Base-by-base conservation (phyloP, 2,113 vertebrate species). In the Triplophysa siluroides region DNA sequence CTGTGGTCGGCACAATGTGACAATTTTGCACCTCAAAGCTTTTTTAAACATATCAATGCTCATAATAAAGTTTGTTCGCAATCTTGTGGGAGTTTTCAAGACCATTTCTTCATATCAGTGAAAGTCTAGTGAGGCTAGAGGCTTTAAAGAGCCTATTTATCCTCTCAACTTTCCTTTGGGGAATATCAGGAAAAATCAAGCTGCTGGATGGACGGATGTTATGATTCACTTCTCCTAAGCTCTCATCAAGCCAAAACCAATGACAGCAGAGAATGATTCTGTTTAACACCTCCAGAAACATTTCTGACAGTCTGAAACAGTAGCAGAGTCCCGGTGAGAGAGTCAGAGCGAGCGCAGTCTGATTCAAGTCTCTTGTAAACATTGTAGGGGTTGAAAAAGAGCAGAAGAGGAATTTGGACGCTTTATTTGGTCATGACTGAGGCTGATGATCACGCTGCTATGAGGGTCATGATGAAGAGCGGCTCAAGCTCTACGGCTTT, bases 381-480 rank as follows among this genome's bases (percentile, higher is more conserved):
- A 94, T 89, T 81, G 88, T 84, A 84, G 81, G 73, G 73, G 81
- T 84, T 79, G 88, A 89, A 88, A 87, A 85, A 88, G 86, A 85
- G 88, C 90, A 84, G 71, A 45, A 70, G 64, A 90, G 89, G 91
- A 92, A 92, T 93, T 89, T 45, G 78, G 90, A 90, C 87, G 76
- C 94, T 94, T 94, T 94, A 94, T 94, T 93, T 94, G 94, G 94
- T 91, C 92, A 94, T 92, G 86, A 78, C 85, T 86, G 83, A 89
- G 87, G 86, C 78, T 78, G 81, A 83, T 83, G 69, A 72, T 78
- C 68, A 26, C 50, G 14, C 54, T 78, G 72, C 70, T 82, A 72
- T 71, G 60, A 67, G 50, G 78, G 80, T 78, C 80, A 79, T 70
- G 77, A 77, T 72, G 26, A 64, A 67, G 78, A 72, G 68, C 45